phyloP scores from a whole-genome alignment of 2,888 invertebrate species.

The Diachrysia chrysitis region DNA sequence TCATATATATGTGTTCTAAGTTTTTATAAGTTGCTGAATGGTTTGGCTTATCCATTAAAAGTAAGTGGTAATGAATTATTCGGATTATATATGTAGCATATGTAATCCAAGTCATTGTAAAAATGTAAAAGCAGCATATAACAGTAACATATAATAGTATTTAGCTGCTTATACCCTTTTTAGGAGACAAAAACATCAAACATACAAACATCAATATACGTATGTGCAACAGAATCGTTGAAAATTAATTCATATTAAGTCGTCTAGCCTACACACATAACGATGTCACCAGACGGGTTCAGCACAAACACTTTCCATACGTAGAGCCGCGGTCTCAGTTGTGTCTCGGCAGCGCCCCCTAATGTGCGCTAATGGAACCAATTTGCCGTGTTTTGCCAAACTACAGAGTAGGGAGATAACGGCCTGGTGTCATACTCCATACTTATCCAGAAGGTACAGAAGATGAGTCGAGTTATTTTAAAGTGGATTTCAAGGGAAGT shows the following conservation, averaged over 20 bases:
- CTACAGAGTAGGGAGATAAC: constrained; percentile 44
- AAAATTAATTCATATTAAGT: background rate
- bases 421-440: constrained; percentile 18
- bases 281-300: constrained; percentile 34
- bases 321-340: constrained; percentile 43
- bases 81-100: too few relatives aligned
- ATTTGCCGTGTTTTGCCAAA: constrained; percentile 77
- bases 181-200: too few relatives aligned
- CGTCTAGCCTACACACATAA: constrained; percentile 18
- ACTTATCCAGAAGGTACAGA: constrained; percentile 8
- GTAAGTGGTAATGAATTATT: too few relatives aligned
- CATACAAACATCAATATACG: background rate
- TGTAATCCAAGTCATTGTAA: too few relatives aligned
- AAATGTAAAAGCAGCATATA: too few relatives aligned
- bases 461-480: constrained; percentile 8
- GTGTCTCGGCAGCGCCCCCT: constrained; percentile 58
- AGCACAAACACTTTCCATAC: constrained; percentile 38
- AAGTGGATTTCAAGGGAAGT: too few relatives aligned
- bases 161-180: background rate
- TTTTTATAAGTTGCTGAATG: too few relatives aligned
- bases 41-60: too few relatives aligned
- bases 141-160: too few relatives aligned
- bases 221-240: background rate
- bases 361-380: constrained; percentile 80
- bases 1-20: too few relatives aligned